A percentile compares a stretch with the other conserved stretches of the same genome.
phyloP scores from a whole-genome alignment of 2,888 invertebrate species.

The Erynnis tages region DNA sequence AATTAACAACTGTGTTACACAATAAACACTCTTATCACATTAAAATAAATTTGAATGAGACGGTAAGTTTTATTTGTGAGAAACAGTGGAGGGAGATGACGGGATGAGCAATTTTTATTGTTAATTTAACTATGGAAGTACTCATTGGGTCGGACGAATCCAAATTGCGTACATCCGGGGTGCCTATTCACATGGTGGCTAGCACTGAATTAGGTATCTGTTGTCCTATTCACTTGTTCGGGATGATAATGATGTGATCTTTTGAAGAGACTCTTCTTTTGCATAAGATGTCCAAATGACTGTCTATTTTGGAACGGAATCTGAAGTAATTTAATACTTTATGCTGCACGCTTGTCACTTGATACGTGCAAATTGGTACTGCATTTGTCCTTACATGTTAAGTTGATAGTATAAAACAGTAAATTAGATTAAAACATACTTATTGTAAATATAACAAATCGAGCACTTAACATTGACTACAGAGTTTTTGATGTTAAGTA shows the following conservation, averaged over 20 bases:
- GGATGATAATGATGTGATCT: slow-evolving; percentile 63
- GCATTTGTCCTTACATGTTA: too few relatives aligned
- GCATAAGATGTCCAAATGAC: slow-evolving; percentile 41
- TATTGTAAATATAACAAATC: too few relatives aligned
- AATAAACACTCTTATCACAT: neutral
- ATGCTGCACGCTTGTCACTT: neutral
- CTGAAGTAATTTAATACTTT: slow-evolving; percentile 10
- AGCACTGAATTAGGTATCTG: slow-evolving; percentile 53
- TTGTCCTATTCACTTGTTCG: slow-evolving; percentile 45
- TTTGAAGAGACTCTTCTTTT: slow-evolving; percentile 35
- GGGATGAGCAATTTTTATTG: slow-evolving; percentile 78
- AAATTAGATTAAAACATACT: too few relatives aligned
- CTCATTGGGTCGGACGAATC: slow-evolving; percentile 75
- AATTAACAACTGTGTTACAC: neutral
- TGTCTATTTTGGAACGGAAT: neutral
- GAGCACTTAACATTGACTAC: too few relatives aligned
- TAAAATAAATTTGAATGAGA: neutral
- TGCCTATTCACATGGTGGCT: slow-evolving; percentile 63
- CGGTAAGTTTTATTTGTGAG: neutral
- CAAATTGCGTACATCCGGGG: slow-evolving; percentile 80
- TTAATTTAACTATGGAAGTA: slow-evolving; percentile 69
- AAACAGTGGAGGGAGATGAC: slow-evolving; percentile 41
- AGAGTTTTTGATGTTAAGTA: too few relatives aligned
- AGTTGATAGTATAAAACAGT: too few relatives aligned
- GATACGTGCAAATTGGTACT: neutral